These are phyloP conservation scores for Rhinogobius similis DNA, from an alignment of 2,113 vertebrate genomes.

Conservation along the genomic window DNA sequence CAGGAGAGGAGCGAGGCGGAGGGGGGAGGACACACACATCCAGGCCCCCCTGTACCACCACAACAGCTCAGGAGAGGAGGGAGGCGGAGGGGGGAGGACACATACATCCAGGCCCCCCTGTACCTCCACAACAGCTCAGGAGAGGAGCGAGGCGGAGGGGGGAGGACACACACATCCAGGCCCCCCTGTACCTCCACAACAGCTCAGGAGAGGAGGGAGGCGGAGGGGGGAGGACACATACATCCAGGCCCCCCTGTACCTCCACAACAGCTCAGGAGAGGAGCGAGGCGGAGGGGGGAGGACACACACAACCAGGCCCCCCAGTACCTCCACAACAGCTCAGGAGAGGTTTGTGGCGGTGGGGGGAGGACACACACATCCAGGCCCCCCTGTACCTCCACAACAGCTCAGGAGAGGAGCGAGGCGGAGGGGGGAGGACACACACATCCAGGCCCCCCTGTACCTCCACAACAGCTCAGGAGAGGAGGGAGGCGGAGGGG, in stretches of 20 bases:
- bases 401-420: conserved; percentile 15
- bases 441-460: conserved; percentile 24
- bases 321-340: conserved; percentile 15
- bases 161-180: too few relatives aligned
- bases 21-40: too few relatives aligned
- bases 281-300: too few relatives aligned
- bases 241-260: conserved; percentile 25
- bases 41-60: conserved; percentile 18
- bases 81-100: too few relatives aligned
- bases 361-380: too few relatives aligned
- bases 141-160: too few relatives aligned
- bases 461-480: conserved; percentile 18
- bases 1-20: too few relatives aligned
- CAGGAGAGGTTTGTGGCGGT: too few relatives aligned
- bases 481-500: too few relatives aligned
- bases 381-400: conserved; percentile 19
- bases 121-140: conserved; percentile 18
- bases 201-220: conserved; percentile 11
- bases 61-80: conserved; percentile 15
- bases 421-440: too few relatives aligned
- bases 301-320: conserved; percentile 32
- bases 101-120: conserved; percentile 24
- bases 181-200: conserved; percentile 14
- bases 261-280: conserved; percentile 13
- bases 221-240: too few relatives aligned